Evolutionary conservation across 1,140 invertebrate genomes (phyloP), one percentile per base, ranked within the genome.

Genomic region (Drosophila ambigua): DNA sequence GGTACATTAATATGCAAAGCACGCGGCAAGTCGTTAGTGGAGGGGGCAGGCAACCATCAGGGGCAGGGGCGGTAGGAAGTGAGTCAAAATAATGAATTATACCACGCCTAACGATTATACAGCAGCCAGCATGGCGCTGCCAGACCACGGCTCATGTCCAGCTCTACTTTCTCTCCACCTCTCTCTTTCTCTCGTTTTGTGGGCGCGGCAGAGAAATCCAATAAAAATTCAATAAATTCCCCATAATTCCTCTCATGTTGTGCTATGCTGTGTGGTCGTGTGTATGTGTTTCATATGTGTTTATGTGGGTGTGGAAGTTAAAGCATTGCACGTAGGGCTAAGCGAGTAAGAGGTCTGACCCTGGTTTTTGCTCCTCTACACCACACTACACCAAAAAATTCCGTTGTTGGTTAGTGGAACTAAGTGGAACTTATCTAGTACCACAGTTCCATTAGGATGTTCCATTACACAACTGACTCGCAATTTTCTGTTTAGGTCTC

Each of bases 161-260:
- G 49, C 51, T 48, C 41, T 26, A 24, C n/a, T 28, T 28, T n/a
- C 54, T 39, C 8, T 16, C 2, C 11, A 4, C 20, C 44, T 28
- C 20, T 16, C 35, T 44, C 15, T 68, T 16, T 26, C 20, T 31
- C 31, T 31, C 8, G 4, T 39, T 35, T 44, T 69, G 59, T 51
- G 46, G 46, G 53, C 62, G 48, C 61, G 54, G 54, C 64, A 75
- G 53, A 88, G 68, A 83, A 89, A 88, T 88, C 84, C 83, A 88
- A 88, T 88, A 88, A 88, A 88, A 88, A 88, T 88, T 88, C 84
- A 88, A 88, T 88, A 88, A 88, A 87, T 87, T 89, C 84, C 72
- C 45, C 79, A 79, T 79, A 87, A 72, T 74, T 45, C 59, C 65
- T 68, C 63, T 39, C 13, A 39, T 39, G 35, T 4, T 39, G 11